These are phyloP conservation scores for Parasteatoda lunata DNA, from an alignment of 2,888 invertebrate genomes.

Conservation along the genomic window DNA sequence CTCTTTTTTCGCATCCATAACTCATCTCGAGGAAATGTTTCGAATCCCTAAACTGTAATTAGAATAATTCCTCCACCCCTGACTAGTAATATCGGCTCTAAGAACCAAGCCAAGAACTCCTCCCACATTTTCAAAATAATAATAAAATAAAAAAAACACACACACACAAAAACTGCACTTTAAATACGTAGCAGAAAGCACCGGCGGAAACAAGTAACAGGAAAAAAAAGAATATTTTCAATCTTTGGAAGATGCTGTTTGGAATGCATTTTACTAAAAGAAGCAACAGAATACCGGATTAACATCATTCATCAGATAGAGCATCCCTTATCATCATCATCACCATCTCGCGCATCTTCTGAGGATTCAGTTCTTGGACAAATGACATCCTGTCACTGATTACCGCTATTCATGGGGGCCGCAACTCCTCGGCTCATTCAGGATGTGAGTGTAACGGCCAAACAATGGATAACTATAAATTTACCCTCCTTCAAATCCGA, in stretches of 20 bases:
- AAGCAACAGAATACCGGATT: constrained; percentile 66
- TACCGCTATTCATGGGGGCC: constrained; percentile 57
- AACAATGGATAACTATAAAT: constrained; percentile 69
- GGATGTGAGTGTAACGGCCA: constrained; percentile 65
- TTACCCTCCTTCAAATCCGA: constrained; percentile 65
- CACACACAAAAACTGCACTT: constrained; percentile 31
- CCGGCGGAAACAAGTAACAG: constrained; percentile 3
- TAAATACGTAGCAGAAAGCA: constrained; percentile 19
- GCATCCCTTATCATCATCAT: constrained; percentile 66
- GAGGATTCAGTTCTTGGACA: constrained; percentile 56
- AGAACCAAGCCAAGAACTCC: too few species aligned
- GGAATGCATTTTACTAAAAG: background rate
- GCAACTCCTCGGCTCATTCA: constrained; percentile 12
- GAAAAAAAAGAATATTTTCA: background rate
- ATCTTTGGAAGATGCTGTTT: background rate
- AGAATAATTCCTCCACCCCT: too few species aligned
- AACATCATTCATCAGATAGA: constrained; percentile 63
- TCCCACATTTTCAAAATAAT: background rate
- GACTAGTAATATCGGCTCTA: too few species aligned
- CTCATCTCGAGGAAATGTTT: background rate
- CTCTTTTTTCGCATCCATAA: background rate
- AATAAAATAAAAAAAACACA: constrained; percentile 4
- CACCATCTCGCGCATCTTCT: constrained; percentile 52
- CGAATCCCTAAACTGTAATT: too few species aligned
- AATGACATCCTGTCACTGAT: constrained; percentile 69